phyloP scores from a whole-genome alignment of 64 coral and sea anemone genomes.

The Actinia equina region DNA sequence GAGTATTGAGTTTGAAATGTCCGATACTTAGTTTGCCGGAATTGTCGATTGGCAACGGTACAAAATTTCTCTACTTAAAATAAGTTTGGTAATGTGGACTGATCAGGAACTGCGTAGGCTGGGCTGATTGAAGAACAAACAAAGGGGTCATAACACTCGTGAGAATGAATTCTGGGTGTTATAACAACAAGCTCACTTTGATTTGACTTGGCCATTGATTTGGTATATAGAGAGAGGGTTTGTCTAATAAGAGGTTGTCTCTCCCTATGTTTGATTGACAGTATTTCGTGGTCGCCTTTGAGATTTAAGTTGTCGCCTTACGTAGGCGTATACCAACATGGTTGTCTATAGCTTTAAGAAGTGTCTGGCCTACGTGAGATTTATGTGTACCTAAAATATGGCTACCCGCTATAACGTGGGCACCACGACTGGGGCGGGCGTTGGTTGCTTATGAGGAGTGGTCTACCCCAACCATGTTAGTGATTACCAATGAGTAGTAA shows the following conservation, averaged over 20 bases:
- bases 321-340: too few species aligned
- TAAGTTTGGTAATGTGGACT: not conserved
- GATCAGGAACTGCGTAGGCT: not conserved
- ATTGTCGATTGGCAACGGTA: not conserved
- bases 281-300: too few species aligned
- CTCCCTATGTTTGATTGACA: too few species aligned
- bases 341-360: too few species aligned
- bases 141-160: not conserved
- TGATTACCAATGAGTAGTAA: too few species aligned
- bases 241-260: not conserved
- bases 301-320: too few species aligned
- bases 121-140: not conserved
- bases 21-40: not conserved
- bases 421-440: too few species aligned
- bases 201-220: not conserved
- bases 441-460: too few species aligned
- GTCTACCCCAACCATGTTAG: too few species aligned
- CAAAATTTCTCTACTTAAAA: not conserved
- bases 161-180: not conserved
- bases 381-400: too few species aligned
- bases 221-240: not conserved
- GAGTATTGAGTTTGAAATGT: not conserved
- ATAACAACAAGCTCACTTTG: not conserved
- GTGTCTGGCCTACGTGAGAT: too few species aligned
- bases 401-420: too few species aligned